Conservation (phyloP, 2,888 invertebrate genomes). For the Rhogogaster chlorosoma region DNA sequence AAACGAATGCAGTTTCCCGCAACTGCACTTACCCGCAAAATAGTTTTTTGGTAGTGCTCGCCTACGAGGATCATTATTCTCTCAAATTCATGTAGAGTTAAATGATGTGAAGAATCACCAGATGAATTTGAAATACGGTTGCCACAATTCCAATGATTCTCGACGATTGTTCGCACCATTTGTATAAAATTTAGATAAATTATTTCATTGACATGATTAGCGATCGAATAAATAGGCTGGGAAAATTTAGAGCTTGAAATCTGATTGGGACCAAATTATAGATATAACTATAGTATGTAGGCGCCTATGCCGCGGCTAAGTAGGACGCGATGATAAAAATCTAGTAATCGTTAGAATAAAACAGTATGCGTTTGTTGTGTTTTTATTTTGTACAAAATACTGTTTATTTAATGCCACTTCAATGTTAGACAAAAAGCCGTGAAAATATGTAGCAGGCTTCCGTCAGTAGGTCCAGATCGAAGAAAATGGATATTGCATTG, state of each 20-base stretch:
- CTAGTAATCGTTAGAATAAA: constrained; percentile 20
- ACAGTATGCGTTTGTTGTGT: background rate
- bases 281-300: background rate
- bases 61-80: background rate
- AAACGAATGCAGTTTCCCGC: background rate
- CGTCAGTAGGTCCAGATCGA: background rate
- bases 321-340: constrained; percentile 35
- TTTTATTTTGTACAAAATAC: background rate
- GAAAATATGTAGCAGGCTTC: background rate
- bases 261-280: background rate
- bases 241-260: background rate
- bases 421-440: background rate
- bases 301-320: background rate
- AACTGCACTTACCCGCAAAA: background rate
- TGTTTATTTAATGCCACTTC: background rate
- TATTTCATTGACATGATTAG: background rate
- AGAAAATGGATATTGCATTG: background rate
- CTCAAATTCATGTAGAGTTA: background rate
- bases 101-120: background rate
- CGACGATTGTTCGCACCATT: background rate
- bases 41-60: background rate
- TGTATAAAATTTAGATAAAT: background rate
- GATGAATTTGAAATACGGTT: background rate
- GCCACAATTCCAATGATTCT: background rate
- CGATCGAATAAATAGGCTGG: background rate